Conservation (phyloP, 2,113 vertebrate species). For the Toxostoma redivivum region DNA sequence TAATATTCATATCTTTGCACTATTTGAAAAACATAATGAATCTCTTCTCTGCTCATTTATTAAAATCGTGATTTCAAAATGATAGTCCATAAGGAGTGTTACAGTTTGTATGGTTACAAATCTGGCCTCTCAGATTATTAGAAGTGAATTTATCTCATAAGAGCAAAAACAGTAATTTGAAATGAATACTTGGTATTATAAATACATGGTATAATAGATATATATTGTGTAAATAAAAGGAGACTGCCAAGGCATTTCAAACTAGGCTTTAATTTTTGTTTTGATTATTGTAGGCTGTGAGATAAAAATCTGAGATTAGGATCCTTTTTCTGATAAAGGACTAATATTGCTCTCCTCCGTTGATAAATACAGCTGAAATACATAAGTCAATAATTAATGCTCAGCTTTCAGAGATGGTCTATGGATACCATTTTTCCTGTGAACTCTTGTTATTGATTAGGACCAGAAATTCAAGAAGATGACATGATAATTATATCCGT, state of each 20-base stretch:
- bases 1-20: not conserved
- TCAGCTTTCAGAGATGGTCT: not conserved
- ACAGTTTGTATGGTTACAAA: not conserved
- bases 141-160: not conserved
- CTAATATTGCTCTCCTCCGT: not conserved
- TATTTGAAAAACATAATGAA: not conserved
- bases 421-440: not conserved
- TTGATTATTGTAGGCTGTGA: not conserved
- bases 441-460: not conserved
- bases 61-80: not conserved
- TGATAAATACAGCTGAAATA: not conserved
- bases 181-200: not conserved
- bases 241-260: not conserved
- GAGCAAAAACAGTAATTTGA: not conserved
- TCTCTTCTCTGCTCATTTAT: not conserved
- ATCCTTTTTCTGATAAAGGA: not conserved
- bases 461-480: not conserved
- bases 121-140: not conserved
- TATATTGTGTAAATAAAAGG: not conserved
- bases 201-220: not conserved
- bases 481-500: not conserved
- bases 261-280: not conserved
- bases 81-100: not conserved
- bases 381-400: not conserved
- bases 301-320: not conserved